Conservation (phyloP, 64 coral and sea anemone genomes). For the Pocillopora verrucosa region DNA sequence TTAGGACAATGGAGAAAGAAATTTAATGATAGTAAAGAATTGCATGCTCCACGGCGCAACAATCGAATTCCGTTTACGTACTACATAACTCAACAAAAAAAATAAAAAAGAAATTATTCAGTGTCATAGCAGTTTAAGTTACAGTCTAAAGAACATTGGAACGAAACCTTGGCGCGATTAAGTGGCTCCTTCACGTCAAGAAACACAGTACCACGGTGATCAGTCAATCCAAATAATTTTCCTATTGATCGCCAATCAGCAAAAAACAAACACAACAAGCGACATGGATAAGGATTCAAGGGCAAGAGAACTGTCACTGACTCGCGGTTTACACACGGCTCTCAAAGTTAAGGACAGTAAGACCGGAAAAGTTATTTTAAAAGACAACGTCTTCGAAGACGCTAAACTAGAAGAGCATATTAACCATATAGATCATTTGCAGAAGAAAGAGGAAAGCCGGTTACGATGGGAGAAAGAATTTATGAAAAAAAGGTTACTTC, state of each 20-base stretch:
- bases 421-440: not conserved
- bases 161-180: not conserved
- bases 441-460: conserved; percentile 12
- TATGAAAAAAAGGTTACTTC: not conserved
- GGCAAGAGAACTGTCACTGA: not conserved
- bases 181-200: not conserved
- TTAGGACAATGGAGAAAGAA: not conserved
- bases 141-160: not conserved
- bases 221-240: not conserved
- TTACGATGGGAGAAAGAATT: conserved; percentile 18
- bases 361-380: conserved; percentile 16
- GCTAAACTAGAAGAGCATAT: not conserved
- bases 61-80: not conserved
- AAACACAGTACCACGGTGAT: not conserved
- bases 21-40: not conserved
- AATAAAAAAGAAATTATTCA: not conserved
- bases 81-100: not conserved
- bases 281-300: not conserved
- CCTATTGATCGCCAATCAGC: not conserved
- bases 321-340: not conserved
- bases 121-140: not conserved
- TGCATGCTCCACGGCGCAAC: not conserved
- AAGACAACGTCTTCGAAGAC: conserved; percentile 36
- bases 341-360: conserved; percentile 27
- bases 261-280: not conserved